A percentile compares a stretch with the other conserved stretches of the same genome.
Evolutionary conservation across 2,888 invertebrate genomes (phyloP).

Genomic region (Erannis defoliaria): DNA sequence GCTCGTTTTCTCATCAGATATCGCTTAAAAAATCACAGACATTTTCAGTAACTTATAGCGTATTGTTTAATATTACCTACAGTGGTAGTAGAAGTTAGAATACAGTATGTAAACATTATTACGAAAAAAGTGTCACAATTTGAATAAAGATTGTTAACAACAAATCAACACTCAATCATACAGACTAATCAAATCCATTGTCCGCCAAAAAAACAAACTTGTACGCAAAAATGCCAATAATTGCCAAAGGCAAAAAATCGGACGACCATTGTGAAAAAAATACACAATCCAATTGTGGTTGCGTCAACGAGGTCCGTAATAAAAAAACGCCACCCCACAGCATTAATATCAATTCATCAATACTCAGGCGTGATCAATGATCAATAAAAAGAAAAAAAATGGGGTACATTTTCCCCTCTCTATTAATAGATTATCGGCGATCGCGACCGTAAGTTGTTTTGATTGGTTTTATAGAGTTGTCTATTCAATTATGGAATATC

Average conservation of each 20-base stretch:
- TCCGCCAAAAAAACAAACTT: constrained; percentile 56
- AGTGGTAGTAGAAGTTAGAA: no score
- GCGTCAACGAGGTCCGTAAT: constrained; percentile 72
- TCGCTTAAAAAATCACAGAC: background rate
- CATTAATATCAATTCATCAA: constrained; percentile 85
- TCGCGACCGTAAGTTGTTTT: constrained; percentile 50
- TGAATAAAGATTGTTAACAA: constrained; percentile 12
- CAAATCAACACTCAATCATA: constrained; percentile 47
- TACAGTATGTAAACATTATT: background rate
- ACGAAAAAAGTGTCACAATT: constrained; percentile 6
- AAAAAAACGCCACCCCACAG: constrained; percentile 78
- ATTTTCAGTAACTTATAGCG: no score
- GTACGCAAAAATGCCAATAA: constrained; percentile 69
- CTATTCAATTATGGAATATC: constrained; percentile 72
- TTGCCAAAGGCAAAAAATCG: constrained; percentile 62
- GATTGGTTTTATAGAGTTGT: constrained; percentile 68
- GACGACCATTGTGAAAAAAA: constrained; percentile 62
- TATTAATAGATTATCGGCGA: constrained; percentile 68
- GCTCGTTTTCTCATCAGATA: no score
- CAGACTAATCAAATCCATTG: constrained; percentile 46
- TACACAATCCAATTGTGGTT: constrained; percentile 81
- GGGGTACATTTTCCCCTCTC: constrained; percentile 69
- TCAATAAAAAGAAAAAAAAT: constrained; percentile 70
- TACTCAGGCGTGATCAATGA: constrained; percentile 84
- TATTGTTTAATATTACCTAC: no score